Base-by-base conservation (phyloP, 2,797 vertebrate genomes). In the Sphenodon punctatus region DNA sequence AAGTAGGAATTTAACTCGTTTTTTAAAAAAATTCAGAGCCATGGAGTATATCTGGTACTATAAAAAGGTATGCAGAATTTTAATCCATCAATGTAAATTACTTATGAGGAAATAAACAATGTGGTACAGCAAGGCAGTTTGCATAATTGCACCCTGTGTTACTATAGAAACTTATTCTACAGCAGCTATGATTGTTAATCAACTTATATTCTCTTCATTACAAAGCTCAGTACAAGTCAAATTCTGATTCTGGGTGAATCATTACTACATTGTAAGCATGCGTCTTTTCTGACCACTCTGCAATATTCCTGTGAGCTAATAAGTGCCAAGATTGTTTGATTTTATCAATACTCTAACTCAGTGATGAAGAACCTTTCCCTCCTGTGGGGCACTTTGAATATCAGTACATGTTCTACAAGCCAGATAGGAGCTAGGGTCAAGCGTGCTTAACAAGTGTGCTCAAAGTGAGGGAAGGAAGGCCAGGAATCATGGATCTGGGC, bases 151-250 rank as follows among this genome's bases (percentile, higher is more conserved):
- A 88, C 64, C 30, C 70, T 80, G 63, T 36, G 87, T 92, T 90
- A 82, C 91, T 84, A 89, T 80, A 85, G 88, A 89, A 85, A 92
- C 82, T 86, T 76, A 53, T 42, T 86, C 76, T 69, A 82, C 53
- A 51, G 13, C 71, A 72, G 30, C 58, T 77, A 48, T 71, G 88
- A 78, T 77, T 88, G 63, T 75, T 91, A 79, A 91, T 91, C 81
- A 89, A 75, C 78, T 74, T 83, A 64, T 51, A 36, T 55, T 74
- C 75, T 73, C 71, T 88, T 86, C 36, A 82, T 75, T 72, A 59
- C 56, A 76, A 76, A 87, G 34, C 76, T 85, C 80, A 69, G 3
- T 36, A 69, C 10, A 63, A 75, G 55, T 88, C 78, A 85, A 88
- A 77, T 43, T 60, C 19, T 39, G 22, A 42, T 51, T 49, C 67